A percentile compares a stretch with the other conserved stretches of the same genome.
Conservation (phyloP, 2,888 invertebrate genomes). For the Anodontia alba region DNA sequence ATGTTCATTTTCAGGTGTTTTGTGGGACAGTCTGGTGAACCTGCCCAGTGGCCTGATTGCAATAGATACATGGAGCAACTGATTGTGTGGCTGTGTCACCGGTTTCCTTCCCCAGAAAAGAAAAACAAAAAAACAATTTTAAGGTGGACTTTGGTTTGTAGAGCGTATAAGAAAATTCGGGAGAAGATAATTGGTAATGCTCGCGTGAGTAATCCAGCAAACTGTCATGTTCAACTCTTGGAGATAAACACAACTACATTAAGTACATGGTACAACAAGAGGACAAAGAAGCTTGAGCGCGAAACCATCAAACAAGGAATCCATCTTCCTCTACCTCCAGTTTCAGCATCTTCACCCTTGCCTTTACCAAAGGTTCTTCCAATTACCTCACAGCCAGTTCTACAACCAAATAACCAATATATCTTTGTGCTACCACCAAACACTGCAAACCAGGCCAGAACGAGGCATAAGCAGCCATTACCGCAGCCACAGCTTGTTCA, state of each 20-base stretch:
- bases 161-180: conserved; percentile 22
- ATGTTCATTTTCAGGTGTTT: conserved; percentile 30
- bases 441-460: not conserved
- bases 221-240: conserved; percentile 11
- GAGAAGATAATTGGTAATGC: conserved; percentile 3
- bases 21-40: conserved; percentile 18
- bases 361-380: not conserved
- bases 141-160: conserved; percentile 18
- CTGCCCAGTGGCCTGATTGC: conserved; percentile 28
- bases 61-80: conserved; percentile 34
- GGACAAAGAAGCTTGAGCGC: not conserved
- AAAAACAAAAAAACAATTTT: not conserved
- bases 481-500: too few relatives aligned
- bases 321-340: not conserved
- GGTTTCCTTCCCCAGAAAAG: not conserved
- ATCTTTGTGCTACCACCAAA: conserved; percentile 4
- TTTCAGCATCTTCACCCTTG: not conserved
- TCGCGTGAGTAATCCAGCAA: not conserved
- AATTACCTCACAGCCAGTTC: not conserved
- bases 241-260: conserved; percentile 22
- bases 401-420: not conserved
- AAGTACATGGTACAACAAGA: not conserved
- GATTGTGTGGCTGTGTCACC: conserved; percentile 11
- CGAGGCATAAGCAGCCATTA: not conserved
- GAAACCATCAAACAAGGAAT: not conserved